Evolutionary conservation across 2,113 vertebrate species (phyloP), one percentile per base, ranked within the genome.

Genomic region (Spermophilus dauricus): DNA sequence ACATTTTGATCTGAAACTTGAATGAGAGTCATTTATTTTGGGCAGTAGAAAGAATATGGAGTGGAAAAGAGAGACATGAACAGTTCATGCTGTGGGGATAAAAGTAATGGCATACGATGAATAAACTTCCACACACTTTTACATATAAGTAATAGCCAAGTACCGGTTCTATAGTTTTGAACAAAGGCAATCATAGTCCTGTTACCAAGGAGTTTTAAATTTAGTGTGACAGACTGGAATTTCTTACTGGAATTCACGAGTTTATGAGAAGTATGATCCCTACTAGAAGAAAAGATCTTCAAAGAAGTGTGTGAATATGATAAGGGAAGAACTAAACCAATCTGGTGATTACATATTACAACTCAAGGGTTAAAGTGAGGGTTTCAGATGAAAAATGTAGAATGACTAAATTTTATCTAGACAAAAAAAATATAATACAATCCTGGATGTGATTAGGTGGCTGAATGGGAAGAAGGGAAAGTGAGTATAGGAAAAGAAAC

Each of bases 41-140:
- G 17, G n/a, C n/a, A 22, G 0, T 0, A 6, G 3, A 9, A 5
- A 39, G 39, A 3, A 0, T 53, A 75, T 2, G 34, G 61, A 65
- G 4, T 53, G 32, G 8, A 37, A 91, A 92, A 95, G 2, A 6
- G 16, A 6, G 16, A 18, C 58, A 5, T 30, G 4, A 26, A 63
- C 12, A 51, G 45, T 67, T 37, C 11, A 16, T 11, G 11, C 13
- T 53, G 4, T 0, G n/a, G 32, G 22, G 83, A 2, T 5, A 82
- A 22, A 67, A 89, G 14, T 10, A 51, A 91, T 65, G 53, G 1
- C 34, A 61, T 16, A 1, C 2, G 17, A 67, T 53, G 6, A 92
- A 78, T 78, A 86, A 70, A 48, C 32, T 22, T 82, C 0, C 12
- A 77, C 56, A 2, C 1, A 65, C 2, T 45, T 92, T 82, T 67